Evolutionary conservation across 2,113 vertebrate genomes (phyloP).

Genomic region (Engystomops pustulosus): DNA sequence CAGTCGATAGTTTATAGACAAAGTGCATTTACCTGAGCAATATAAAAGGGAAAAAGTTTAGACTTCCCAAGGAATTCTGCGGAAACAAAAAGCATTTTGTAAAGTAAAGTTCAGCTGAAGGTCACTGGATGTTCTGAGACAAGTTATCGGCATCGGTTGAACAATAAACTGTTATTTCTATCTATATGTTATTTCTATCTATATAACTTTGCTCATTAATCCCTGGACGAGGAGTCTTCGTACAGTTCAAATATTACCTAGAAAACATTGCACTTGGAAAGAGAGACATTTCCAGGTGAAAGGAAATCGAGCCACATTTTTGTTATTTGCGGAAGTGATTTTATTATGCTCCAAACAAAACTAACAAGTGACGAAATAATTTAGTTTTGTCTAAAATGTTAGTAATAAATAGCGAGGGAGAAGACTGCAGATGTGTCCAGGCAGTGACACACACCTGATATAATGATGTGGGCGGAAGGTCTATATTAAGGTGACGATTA

Average conservation of each 20-base stretch:
- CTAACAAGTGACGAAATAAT: neutral
- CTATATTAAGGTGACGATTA: no score
- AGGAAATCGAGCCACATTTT: neutral
- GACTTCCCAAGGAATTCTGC: no score
- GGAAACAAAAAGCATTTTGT: neutral
- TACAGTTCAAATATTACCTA: neutral
- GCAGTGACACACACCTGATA: no score
- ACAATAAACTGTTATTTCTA: conserved; percentile 14
- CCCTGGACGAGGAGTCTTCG: neutral
- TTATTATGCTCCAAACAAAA: conserved; percentile 15
- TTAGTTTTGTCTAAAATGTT: conserved; percentile 1
- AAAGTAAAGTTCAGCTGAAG: conserved; percentile 22
- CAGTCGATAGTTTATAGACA: neutral
- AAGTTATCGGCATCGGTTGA: neutral
- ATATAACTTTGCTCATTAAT: conserved; percentile 31
- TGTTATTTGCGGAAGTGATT: conserved; percentile 20
- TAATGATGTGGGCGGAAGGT: neutral
- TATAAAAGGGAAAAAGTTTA: neutral
- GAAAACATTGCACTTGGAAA: neutral
- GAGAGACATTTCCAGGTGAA: conserved; percentile 15
- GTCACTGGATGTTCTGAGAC: neutral
- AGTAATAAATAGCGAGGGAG: neutral
- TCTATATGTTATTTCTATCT: conserved; percentile 4
- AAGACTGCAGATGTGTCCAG: no score
- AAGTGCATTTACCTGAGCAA: neutral